phyloP scores from a whole-genome alignment of 2,113 vertebrate species.

The Condylura cristata region DNA sequence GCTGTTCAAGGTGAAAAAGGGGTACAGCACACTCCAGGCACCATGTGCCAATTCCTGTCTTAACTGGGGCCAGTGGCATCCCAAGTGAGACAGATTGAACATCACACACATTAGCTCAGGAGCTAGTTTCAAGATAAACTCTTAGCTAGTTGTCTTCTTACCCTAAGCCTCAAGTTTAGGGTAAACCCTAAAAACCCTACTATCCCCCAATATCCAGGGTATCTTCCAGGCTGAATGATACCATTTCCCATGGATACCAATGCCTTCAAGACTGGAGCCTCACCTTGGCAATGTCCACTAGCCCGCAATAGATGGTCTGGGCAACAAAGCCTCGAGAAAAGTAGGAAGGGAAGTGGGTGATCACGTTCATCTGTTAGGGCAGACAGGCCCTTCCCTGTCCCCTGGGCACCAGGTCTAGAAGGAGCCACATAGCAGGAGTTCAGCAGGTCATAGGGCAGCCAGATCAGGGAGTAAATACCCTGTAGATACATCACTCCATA shows the following conservation, averaged over 20 bases:
- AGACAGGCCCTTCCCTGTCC: background rate
- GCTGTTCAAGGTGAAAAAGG: background rate
- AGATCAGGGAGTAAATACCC: background rate
- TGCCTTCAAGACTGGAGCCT: background rate
- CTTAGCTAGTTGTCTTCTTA: background rate
- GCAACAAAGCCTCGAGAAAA: background rate
- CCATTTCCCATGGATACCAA: background rate
- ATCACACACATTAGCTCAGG: background rate
- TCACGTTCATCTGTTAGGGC: background rate
- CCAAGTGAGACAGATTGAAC: background rate
- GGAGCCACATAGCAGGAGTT: background rate
- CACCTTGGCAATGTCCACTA: background rate
- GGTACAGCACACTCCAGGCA: background rate
- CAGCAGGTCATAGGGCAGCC: background rate
- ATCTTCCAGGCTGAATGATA: background rate
- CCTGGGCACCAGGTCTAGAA: background rate
- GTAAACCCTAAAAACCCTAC: too few species aligned
- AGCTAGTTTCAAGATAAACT: background rate
- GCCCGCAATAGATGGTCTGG: background rate
- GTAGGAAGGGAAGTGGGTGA: background rate
- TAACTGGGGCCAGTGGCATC: background rate
- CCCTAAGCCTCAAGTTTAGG: background rate
- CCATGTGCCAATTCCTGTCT: background rate
- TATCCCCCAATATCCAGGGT: background rate
- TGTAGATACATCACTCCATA: rapidly evolving